Base-by-base conservation (phyloP, 2,888 invertebrate species). In the Bugulina stolonifera region DNA sequence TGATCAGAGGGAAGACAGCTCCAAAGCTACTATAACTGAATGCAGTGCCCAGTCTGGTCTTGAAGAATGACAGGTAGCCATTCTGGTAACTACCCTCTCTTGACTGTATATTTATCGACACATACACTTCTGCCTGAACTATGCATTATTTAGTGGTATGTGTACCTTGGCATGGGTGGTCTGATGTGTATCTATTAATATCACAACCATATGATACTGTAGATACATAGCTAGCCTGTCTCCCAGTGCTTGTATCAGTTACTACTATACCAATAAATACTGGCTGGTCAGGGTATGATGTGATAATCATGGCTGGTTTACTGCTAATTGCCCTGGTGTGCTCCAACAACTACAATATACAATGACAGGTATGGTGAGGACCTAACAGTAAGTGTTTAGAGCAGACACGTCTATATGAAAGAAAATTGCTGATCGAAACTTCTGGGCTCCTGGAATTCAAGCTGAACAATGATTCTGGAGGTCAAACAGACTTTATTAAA, bases 221-320 rank as follows among this genome's bases (percentile, higher is more conserved):
- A 2, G 64, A 34, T 14, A 64, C 64, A 32, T 64, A 64, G 27
- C 29, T 27, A 32, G 64, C 22, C 32, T 32, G 2, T 27, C 27
- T 10, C 2, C 27, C 32, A 27, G 29, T 64, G 5, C 25, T 1
- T 3, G 29, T 32, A 64, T 64, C 64, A 32, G 22, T 3, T 2
- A 64, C 64, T 14, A 64, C 27, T 32, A 64, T n/a, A 32, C 32
- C 32, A 32, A 64, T 32, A 27, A 64, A 64, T 5, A 32, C 5
- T 32, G 25, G 25, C 32, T 64, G 64, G 64, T 64, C 64, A 18
- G 64, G 64, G 64, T 64, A 64, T 3, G 64, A 64, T 10, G 64
- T 64, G 64, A 64, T 27, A 5, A 64, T n/a, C 2, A 32, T 14
- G 29, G 64, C 64, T 3, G 64, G 64, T 27, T 64, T 64, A 34